phyloP scores from a whole-genome alignment of 2,888 invertebrate genomes.

The Ligdia adustata region DNA sequence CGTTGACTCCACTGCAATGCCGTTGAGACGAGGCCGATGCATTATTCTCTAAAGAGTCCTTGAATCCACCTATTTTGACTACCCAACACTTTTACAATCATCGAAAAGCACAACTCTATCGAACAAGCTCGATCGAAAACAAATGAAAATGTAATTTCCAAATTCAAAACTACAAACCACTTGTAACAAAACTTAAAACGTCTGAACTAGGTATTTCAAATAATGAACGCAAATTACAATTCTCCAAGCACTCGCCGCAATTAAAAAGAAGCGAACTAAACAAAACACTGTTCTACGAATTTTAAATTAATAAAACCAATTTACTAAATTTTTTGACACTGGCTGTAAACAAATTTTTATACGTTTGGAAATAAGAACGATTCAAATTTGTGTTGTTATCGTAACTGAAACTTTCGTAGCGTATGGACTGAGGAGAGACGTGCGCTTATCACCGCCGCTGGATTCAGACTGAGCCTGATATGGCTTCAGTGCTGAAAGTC shows the following conservation, averaged over 20 bases:
- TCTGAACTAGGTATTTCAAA: no score
- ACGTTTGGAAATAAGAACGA: not conserved
- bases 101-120: conserved; percentile 37
- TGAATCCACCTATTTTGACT: conserved; percentile 67
- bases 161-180: not conserved
- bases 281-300: not conserved
- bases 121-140: conserved; percentile 9
- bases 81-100: conserved; percentile 46
- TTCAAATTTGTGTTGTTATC: conserved; percentile 14
- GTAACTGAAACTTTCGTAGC: conserved; percentile 44
- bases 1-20: conserved; percentile 56
- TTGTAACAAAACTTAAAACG: no score
- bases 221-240: no score
- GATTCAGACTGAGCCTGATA: conserved; percentile 52
- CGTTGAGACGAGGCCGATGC: conserved; percentile 42
- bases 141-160: not conserved
- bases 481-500: conserved; percentile 44
- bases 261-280: not conserved
- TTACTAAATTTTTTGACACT: not conserved
- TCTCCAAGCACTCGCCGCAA: no score
- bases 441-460: conserved; percentile 44
- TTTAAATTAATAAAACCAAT: not conserved
- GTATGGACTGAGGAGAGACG: conserved; percentile 34
- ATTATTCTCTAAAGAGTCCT: conserved; percentile 41
- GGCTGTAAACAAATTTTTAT: conserved; percentile 1